Evolutionary conservation across 2,797 vertebrate genomes (phyloP).

Genomic region (Gymnothorax reevesii): DNA sequence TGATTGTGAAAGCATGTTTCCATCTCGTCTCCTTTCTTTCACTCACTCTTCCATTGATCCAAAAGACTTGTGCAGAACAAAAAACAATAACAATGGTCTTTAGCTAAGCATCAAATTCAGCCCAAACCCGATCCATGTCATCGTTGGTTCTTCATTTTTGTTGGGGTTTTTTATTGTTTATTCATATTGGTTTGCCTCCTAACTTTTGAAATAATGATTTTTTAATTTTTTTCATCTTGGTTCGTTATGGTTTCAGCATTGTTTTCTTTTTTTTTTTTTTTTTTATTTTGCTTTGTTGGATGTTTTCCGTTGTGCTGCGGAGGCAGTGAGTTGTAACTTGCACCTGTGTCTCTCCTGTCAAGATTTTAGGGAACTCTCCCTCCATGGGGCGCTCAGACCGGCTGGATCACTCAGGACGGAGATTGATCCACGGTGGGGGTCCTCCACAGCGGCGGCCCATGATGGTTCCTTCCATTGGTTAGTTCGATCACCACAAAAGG

Average conservation of each 20-base stretch:
- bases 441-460: constrained; percentile 82
- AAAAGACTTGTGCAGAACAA: constrained; percentile 72
- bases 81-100: constrained; percentile 80
- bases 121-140: constrained; percentile 64
- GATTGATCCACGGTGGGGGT: constrained; percentile 74
- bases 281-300: constrained; percentile 37
- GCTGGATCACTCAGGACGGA: constrained; percentile 78
- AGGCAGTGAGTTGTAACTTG: constrained; percentile 44
- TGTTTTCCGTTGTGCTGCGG: constrained; percentile 16
- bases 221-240: constrained; percentile 63
- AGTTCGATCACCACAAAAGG: constrained; percentile 77
- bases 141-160: constrained; percentile 68
- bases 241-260: constrained; percentile 50
- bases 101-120: constrained; percentile 72
- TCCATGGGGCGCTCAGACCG: constrained; percentile 79
- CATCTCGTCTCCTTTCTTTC: constrained; percentile 25
- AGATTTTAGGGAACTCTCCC: constrained; percentile 91
- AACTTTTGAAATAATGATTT: constrained; percentile 65
- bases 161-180: constrained; percentile 62
- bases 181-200: constrained; percentile 53
- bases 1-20: constrained; percentile 31
- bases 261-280: constrained; percentile 50
- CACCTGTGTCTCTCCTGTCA: constrained; percentile 61
- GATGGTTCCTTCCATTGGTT: constrained; percentile 87
- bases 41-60: constrained; percentile 54